phyloP scores from a whole-genome alignment of 2,888 invertebrate species.

The Drosophila siamana region DNA sequence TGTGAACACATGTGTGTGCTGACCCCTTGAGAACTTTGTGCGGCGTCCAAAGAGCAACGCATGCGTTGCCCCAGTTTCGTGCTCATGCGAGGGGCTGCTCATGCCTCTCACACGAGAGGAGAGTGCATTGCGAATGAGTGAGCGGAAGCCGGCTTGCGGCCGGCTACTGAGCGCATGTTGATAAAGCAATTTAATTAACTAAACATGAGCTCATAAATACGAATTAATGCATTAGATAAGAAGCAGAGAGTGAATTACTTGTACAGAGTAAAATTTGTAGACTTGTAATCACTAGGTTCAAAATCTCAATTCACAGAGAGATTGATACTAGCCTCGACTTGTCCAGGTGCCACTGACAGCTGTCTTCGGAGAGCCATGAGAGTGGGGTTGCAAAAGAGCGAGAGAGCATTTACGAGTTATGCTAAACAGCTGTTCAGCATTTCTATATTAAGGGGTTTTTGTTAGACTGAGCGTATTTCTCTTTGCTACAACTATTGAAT shows the following conservation, averaged over 20 bases:
- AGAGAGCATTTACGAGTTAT: neutral
- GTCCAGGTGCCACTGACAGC: slow-evolving; percentile 37
- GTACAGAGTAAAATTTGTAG: neutral
- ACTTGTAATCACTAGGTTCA: neutral
- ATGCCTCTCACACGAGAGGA: slow-evolving; percentile 4
- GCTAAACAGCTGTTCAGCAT: slow-evolving; percentile 33
- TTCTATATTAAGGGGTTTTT: neutral
- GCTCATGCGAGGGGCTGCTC: slow-evolving; percentile 15
- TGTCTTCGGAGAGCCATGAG: slow-evolving; percentile 18
- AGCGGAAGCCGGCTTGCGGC: slow-evolving; percentile 38
- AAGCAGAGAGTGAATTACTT: neutral
- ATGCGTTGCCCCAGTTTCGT: slow-evolving; percentile 45
- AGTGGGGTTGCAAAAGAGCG: neutral
- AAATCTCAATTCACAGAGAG: neutral
- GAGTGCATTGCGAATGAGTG: slow-evolving; percentile 4
- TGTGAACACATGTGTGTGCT: slow-evolving; percentile 9
- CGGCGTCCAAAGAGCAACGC: slow-evolving; percentile 32
- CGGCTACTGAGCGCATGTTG: slow-evolving; percentile 24
- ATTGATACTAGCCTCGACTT: slow-evolving; percentile 16
- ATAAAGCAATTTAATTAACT: slow-evolving; percentile 22
- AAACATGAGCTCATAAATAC: slow-evolving; percentile 2
- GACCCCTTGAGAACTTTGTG: slow-evolving; percentile 17
- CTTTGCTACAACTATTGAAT: neutral
- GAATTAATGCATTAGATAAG: slow-evolving; percentile 11
- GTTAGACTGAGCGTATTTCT: neutral